Evolutionary conservation across 2,888 invertebrate species (phyloP).

Genomic region (Plebejus argus): DNA sequence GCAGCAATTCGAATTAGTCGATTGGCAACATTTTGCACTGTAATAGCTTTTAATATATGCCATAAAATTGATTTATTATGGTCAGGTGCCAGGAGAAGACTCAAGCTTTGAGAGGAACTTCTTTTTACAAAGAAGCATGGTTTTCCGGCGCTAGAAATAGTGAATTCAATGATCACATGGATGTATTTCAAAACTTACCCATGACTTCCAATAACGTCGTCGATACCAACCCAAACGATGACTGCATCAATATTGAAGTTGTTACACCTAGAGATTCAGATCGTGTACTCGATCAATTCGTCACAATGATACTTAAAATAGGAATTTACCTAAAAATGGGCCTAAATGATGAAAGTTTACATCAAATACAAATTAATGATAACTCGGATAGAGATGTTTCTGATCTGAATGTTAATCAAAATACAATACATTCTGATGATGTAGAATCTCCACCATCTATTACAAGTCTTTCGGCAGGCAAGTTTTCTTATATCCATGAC

Average conservation of each 20-base stretch:
- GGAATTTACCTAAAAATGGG: conserved; percentile 56
- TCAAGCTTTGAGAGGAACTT: not conserved
- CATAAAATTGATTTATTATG: not conserved
- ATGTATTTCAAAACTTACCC: conserved; percentile 46
- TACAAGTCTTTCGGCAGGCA: conserved; percentile 55
- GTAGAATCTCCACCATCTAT: conserved; percentile 60
- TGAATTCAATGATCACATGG: conserved; percentile 31
- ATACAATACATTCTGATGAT: conserved; percentile 47
- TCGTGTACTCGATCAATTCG: conserved; percentile 71
- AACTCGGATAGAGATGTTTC: not conserved
- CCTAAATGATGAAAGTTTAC: conserved; percentile 45
- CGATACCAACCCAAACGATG: conserved; percentile 60
- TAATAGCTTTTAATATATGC: not conserved
- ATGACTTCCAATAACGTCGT: conserved; percentile 50
- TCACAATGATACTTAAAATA: conserved; percentile 66
- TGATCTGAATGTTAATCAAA: conserved; percentile 32
- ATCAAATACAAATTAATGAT: not conserved
- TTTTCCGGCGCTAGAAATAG: not conserved
- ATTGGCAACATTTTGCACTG: not conserved
- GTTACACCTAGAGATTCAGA: conserved; percentile 64
- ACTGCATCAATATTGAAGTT: conserved; percentile 64
- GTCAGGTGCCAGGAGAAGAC: not conserved
- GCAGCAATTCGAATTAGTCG: not conserved
- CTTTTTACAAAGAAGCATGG: not conserved
- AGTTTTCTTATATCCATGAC: conserved; percentile 64